A percentile compares a stretch with the other conserved stretches of the same genome.
These are phyloP conservation scores for Fundulus diaphanus DNA, from an alignment of 2,797 vertebrate species.

Conservation along the genomic window DNA sequence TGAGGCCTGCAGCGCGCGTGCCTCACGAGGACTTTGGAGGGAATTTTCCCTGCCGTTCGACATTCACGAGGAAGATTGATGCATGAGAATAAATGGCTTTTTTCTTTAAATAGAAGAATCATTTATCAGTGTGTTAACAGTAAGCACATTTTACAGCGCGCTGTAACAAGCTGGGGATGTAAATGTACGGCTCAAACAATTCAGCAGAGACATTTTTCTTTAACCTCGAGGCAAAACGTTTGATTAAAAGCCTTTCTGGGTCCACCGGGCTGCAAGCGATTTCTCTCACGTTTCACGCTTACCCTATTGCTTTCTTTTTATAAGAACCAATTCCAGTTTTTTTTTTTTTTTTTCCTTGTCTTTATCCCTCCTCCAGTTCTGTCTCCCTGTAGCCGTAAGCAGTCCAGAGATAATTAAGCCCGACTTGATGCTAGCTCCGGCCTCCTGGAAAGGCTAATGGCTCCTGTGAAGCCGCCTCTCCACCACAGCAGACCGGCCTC, in stretches of 20 bases:
- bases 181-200: too few relatives aligned
- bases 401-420: constrained; percentile 72
- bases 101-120: too few relatives aligned
- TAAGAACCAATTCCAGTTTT: background rate
- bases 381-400: constrained; percentile 30
- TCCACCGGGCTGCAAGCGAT: too few relatives aligned
- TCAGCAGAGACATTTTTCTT: too few relatives aligned
- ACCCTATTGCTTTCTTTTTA: background rate
- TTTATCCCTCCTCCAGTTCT: constrained; percentile 9
- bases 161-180: background rate
- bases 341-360: background rate
- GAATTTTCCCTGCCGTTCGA: too few relatives aligned
- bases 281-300: background rate
- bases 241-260: too few relatives aligned
- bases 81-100: background rate
- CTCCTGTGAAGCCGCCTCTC: constrained; percentile 69
- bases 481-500: constrained; percentile 8
- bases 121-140: background rate
- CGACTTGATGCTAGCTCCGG: constrained; percentile 76
- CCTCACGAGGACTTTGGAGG: too few relatives aligned
- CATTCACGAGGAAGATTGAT: background rate
- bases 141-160: background rate
- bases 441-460: constrained; percentile 75
- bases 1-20: background rate
- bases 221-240: too few relatives aligned